A percentile compares a stretch with the other conserved stretches of the same genome.
Evolutionary conservation across 2,113 vertebrate species (phyloP).

Genomic region (Balaeniceps rex): DNA sequence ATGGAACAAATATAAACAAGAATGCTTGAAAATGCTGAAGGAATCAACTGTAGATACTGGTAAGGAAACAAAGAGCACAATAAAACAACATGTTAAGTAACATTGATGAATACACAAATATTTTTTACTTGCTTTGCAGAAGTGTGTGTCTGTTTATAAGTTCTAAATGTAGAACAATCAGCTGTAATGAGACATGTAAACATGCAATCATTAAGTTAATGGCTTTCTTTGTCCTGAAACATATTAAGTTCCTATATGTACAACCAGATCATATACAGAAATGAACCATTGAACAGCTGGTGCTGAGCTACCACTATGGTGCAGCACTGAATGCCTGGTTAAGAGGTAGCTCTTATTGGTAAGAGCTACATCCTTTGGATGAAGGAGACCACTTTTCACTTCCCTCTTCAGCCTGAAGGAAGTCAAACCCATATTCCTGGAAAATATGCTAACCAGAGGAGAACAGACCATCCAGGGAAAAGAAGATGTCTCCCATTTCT

Average conservation of each 20-base stretch:
- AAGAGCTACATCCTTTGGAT: not conserved
- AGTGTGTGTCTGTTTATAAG: not conserved
- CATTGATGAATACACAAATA: not conserved
- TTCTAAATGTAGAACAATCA: not conserved
- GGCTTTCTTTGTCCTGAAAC: not conserved
- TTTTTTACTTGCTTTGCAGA: not conserved
- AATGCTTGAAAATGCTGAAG: conserved; percentile 79
- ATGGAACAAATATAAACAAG: conserved; percentile 83
- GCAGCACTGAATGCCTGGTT: not conserved
- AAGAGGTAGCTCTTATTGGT: not conserved
- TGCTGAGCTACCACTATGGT: not conserved
- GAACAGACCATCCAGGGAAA: not conserved
- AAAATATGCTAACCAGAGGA: not conserved
- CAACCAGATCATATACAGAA: not conserved
- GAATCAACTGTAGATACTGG: conserved; percentile 59
- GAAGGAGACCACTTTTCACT: not conserved
- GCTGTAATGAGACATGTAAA: not conserved
- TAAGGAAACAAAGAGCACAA: conserved; percentile 50
- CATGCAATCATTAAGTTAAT: not conserved
- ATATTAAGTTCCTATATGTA: not conserved
- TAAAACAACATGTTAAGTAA: not conserved
- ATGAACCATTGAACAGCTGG: not conserved
- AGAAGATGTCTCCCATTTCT: not conserved
- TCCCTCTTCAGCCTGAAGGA: not conserved
- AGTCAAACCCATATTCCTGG: not conserved